phyloP scores from a whole-genome alignment of 2,113 vertebrate genomes.

The Globicephala melas region DNA sequence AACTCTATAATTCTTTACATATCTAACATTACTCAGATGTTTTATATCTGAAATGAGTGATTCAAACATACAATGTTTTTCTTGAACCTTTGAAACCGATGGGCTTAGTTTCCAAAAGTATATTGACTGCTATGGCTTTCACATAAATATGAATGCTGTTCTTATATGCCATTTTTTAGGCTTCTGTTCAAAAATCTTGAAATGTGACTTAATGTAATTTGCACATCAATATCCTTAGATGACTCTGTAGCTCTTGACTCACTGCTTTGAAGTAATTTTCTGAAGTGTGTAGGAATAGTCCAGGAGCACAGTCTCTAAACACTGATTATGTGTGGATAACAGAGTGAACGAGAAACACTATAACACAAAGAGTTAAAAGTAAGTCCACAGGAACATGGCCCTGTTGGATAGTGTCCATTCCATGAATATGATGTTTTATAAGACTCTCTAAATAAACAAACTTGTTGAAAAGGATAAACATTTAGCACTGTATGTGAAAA shows the following conservation, averaged over 20 bases:
- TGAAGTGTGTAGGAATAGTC: neutral
- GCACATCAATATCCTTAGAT: neutral
- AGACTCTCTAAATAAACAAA: neutral
- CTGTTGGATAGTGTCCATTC: neutral
- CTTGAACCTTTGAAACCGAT: neutral
- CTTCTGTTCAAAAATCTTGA: neutral
- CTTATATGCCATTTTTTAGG: neutral
- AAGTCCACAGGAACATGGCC: neutral
- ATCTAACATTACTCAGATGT: neutral
- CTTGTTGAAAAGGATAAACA: neutral
- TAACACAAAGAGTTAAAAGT: neutral
- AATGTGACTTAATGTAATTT: neutral
- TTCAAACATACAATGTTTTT: slow-evolving; percentile 4
- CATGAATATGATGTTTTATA: neutral
- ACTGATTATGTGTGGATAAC: neutral
- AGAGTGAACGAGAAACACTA: neutral
- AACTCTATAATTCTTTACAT: slow-evolving; percentile 12
- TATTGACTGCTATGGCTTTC: neutral
- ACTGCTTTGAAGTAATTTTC: neutral
- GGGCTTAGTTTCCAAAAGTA: slow-evolving; percentile 25
- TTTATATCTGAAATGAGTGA: slow-evolving; percentile 27
- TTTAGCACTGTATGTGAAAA: neutral
- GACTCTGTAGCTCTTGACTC: neutral
- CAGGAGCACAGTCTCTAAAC: neutral
- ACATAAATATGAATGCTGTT: neutral